phyloP scores from a whole-genome alignment of 2,797 vertebrate species.

The Hemitrygon akajei region DNA sequence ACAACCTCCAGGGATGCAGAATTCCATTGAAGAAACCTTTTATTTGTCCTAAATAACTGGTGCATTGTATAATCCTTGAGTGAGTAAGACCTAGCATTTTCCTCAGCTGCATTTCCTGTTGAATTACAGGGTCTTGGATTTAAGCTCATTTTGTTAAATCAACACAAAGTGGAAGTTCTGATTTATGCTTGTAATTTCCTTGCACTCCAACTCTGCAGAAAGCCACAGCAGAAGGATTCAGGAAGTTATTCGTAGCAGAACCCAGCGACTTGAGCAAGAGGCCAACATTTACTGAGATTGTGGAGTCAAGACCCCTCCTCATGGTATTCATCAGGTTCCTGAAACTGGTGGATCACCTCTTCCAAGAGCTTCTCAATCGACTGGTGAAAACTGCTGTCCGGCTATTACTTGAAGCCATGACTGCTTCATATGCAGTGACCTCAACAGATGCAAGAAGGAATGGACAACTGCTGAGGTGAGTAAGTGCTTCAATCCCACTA shows the following conservation, averaged over 20 bases:
- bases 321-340: slow-evolving; percentile 47
- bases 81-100: background rate
- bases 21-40: no score
- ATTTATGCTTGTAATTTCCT: slow-evolving; percentile 21
- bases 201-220: slow-evolving; percentile 46
- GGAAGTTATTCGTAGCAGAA: slow-evolving; percentile 46
- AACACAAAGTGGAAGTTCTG: background rate
- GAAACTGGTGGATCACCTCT: slow-evolving; percentile 51
- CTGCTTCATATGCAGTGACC: slow-evolving; percentile 42
- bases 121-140: background rate
- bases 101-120: background rate
- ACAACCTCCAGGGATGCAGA: no score
- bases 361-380: slow-evolving; percentile 52
- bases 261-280: slow-evolving; percentile 25
- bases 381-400: slow-evolving; percentile 48
- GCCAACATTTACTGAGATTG: slow-evolving; percentile 45
- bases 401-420: slow-evolving; percentile 46
- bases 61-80: background rate
- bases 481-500: slow-evolving; percentile 37
- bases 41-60: no score
- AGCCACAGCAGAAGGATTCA: slow-evolving; percentile 48
- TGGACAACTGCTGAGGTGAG: slow-evolving; percentile 48
- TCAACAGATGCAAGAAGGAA: slow-evolving; percentile 46
- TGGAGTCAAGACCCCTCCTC: slow-evolving; percentile 46
- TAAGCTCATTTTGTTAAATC: background rate